Evolutionary conservation across 2,888 invertebrate genomes (phyloP), one percentile per base, ranked within the genome.

Genomic region (Aelia acuminata): DNA sequence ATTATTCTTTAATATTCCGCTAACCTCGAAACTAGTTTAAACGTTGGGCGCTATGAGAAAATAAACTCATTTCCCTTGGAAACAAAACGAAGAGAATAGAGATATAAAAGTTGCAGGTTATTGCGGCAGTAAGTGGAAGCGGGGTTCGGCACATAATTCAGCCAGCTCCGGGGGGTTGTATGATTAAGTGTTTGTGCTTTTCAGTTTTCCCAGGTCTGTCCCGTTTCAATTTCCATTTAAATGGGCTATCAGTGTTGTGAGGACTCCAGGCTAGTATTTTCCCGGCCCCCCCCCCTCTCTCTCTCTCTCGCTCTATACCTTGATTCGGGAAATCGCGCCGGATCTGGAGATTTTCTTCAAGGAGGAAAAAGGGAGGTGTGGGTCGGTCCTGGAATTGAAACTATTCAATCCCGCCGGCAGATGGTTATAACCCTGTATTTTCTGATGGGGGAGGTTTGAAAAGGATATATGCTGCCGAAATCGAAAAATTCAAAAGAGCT

Each of bases 191-290:
- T 85, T 85, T 39, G 85, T 20, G 85, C 50, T 85, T 85, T 85
- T 85, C 85, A 85, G 50, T 85, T 85, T 85, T 85, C 85, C 50
- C 50, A 39, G 85, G 35, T 53, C 53, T 85, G 84, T 84, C 84
- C 50, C 49, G 84, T 84, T 84, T 50, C 85, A 85, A 85, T 85
- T 85, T 85, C 85, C 50, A 85, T 85, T 85, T 85, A 85, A 85
- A 85, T 85, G 85, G 85, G 57, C 49, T 85, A 85, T 85, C 85
- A 85, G 85, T 85, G 85, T 85, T 85, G 85, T 85, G 80, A 80
- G 80, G 80, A 80, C 80, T 80, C 47, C 43, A n/a, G n/a, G 80
- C 43, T 80, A 47, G 43, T 47, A 80, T 80, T 80, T 80, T 80
- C 80, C 80, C 5, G 47, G n/a, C 43, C 5, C n/a, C n/a, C n/a